Conservation (phyloP, 1,140 invertebrate species). For the Rhopalosiphum maidis region DNA sequence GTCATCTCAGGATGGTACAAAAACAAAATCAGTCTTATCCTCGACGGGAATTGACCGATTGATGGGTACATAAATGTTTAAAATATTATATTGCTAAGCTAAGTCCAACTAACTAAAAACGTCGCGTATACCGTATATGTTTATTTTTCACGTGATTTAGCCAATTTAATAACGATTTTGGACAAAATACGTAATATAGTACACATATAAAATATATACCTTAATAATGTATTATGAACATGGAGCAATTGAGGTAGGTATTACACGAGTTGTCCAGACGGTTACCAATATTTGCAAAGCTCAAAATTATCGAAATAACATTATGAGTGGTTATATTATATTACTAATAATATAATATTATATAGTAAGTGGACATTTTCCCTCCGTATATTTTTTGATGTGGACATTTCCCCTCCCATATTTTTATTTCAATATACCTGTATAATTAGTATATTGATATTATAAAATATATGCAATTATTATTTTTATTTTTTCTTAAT, state of each 20-base stretch:
- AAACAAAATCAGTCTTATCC: not conserved
- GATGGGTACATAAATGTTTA: too few relatives aligned
- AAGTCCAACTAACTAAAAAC: not conserved
- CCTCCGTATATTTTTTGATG: too few relatives aligned
- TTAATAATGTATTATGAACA: not conserved
- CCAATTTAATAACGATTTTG: not conserved
- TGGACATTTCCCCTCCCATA: too few relatives aligned
- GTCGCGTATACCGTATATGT: not conserved
- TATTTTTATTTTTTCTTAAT: too few relatives aligned
- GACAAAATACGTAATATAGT: not conserved
- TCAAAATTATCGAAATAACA: not conserved
- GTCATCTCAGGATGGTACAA: too few relatives aligned
- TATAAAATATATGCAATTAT: too few relatives aligned
- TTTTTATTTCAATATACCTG: too few relatives aligned
- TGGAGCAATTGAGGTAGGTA: not conserved
- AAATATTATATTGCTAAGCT: too few relatives aligned
- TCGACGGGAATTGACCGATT: not conserved
- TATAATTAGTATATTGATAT: too few relatives aligned
- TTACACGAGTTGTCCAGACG: not conserved
- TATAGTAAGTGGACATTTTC: too few relatives aligned
- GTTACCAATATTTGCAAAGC: not conserved
- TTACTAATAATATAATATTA: too few relatives aligned
- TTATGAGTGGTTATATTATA: not conserved
- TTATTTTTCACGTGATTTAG: not conserved
- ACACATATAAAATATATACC: not conserved